Evolutionary conservation across 2,797 vertebrate species (phyloP), one percentile per base, ranked within the genome.

Genomic region (Brachyrhaphis roseni): DNA sequence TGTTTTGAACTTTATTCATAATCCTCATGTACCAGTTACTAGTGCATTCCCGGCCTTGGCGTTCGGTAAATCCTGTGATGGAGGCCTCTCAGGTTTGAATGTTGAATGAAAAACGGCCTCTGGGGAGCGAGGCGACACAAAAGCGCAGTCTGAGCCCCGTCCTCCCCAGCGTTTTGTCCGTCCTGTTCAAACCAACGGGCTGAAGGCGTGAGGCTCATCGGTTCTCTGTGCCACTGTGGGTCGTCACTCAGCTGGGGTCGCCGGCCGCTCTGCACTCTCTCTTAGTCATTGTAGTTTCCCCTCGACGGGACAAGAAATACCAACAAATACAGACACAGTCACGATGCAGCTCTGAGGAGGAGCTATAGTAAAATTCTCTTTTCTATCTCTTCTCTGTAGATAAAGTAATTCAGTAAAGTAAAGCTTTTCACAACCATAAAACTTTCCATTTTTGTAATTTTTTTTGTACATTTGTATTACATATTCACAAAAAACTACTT

Each of bases 41-140:
- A 95, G 95, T 95, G 95, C 95, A 96, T 96, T 96, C 94, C 93
- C 85, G 83, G 94, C 91, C 93, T 92, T 92, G 92, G 90, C 94
- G 91, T 94, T 94, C 91, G 93, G 83, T 88, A 78, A 87, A 94
- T 93, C 93, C 92, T 92, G 85, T 84, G 87, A 90, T 82, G 85
- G 78, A 89, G 84, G 90, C 92, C 90, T 91, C 73, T 86, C 73
- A 41, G 84, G 90, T 90, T 87, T 83, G 78, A 78, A 88, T 82
- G 89, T 83, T 47, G 68, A 92, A 88, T 77, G 83, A 72, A 82
- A 88, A 89, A 86, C 76, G 77, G 87, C 88, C 88, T 91, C 84
- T 68, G 72, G 34, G 78, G 64, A 87, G 77, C 10, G 78, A 87
- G 82, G 77, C 46, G 18, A 89, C 82, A 92, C 89, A 80, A 86